These are phyloP conservation scores for Andricus quercusramuli DNA, from an alignment of 2,888 invertebrate genomes.

Conservation along the genomic window DNA sequence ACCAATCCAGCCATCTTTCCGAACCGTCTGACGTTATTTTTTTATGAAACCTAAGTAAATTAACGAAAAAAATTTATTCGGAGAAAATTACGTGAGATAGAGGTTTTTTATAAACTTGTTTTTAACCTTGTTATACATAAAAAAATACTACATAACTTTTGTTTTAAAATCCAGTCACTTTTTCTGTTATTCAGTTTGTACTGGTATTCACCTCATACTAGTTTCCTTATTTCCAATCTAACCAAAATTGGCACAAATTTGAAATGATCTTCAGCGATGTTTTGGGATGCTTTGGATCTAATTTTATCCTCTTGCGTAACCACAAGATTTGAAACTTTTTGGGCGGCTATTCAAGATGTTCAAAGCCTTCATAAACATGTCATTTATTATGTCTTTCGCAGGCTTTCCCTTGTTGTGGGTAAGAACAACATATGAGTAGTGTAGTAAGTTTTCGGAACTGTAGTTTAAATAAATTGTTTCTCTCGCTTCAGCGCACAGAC, in stretches of 20 bases:
- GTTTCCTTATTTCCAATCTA: background rate
- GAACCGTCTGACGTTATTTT: too few species aligned
- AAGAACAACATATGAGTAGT: constrained; percentile 24
- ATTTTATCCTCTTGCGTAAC: background rate
- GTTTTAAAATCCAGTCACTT: too few species aligned
- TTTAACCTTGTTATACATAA: too few species aligned
- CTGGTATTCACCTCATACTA: too few species aligned
- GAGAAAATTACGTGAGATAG: too few species aligned
- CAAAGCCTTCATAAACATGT: constrained; percentile 38
- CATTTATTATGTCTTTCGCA: constrained; percentile 26
- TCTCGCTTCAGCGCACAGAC: constrained; percentile 43
- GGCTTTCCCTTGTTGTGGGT: constrained; percentile 24
- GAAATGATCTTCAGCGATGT: background rate
- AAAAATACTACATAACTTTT: too few species aligned
- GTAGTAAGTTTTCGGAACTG: constrained; percentile 48
- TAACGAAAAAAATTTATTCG: too few species aligned
- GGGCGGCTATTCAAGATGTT: background rate
- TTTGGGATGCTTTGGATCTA: background rate
- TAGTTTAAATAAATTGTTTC: constrained; percentile 51
- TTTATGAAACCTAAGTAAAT: too few species aligned
- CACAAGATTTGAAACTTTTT: background rate
- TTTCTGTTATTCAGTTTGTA: too few species aligned
- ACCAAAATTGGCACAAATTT: background rate
- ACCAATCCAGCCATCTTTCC: too few species aligned
- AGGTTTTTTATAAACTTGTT: too few species aligned